Percentiles rank a stretch among this genome's conserved stretches.
These are phyloP conservation scores for Drosophila serrata DNA, from an alignment of 1,140 invertebrate species.

Conservation along the genomic window DNA sequence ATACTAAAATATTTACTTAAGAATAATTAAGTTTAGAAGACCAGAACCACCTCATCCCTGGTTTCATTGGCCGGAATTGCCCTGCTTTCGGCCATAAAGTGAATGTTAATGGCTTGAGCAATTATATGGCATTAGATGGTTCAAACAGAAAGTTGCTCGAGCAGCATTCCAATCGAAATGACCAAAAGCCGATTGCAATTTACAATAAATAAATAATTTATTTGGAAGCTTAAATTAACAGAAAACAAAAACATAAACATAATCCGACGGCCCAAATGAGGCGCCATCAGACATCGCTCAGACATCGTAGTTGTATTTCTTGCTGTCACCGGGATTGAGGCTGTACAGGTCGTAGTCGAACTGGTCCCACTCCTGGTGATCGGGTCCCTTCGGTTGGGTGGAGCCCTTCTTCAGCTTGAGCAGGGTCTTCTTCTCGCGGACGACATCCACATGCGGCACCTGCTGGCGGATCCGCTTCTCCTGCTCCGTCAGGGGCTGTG, in stretches of 20 bases:
- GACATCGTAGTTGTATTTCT: conserved; percentile 68
- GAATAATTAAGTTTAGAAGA: not conserved
- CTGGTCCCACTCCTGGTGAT: conserved; percentile 74
- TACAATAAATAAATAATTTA: conserved; percentile 84
- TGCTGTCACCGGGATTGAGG: conserved; percentile 70
- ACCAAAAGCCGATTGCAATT: conserved; percentile 43
- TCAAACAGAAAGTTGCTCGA: conserved; percentile 35
- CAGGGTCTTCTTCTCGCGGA: conserved; percentile 52
- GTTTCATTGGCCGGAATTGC: conserved; percentile 12
- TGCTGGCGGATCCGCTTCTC: conserved; percentile 58
- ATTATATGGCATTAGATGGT: conserved; percentile 50
- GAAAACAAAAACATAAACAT: conserved; percentile 61
- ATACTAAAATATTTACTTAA: not conserved
- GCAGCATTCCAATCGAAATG: conserved; percentile 48
- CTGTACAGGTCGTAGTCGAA: conserved; percentile 81
- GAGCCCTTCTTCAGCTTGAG: conserved; percentile 73
- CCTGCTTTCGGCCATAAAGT: conserved; percentile 55
- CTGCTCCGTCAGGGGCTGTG: conserved; percentile 55
- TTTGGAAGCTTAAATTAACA: conserved; percentile 63
- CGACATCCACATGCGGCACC: conserved; percentile 54
- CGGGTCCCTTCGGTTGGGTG: conserved; percentile 56
- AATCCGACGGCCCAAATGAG: conserved; percentile 20
- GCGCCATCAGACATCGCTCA: conserved; percentile 14
- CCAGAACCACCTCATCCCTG: conserved; percentile 1
- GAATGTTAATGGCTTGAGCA: conserved; percentile 60